Base-by-base conservation (phyloP, 2,113 vertebrate genomes). In the Ptychochromis oligacanthus region DNA sequence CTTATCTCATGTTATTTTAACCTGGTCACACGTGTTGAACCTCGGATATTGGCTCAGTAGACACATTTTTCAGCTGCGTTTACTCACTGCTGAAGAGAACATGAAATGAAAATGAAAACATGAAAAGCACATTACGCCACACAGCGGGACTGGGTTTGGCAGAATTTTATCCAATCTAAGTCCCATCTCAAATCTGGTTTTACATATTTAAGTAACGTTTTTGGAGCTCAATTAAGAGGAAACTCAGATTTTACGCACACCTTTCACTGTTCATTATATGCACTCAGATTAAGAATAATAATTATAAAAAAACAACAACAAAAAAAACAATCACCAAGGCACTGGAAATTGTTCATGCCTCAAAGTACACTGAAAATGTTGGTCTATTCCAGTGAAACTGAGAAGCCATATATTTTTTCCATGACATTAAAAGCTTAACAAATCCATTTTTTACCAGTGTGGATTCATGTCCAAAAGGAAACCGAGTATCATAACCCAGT, bases 21-120 rank as follows among this genome's bases (percentile, higher is more conserved):
- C 92, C 93, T 92, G 91, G 93, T 93, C 93, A 92, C 91, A 89
- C 86, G 81, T 92, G 91, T 87, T 93, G 87, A 83, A 84, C 77
- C 75, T 77, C 43, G 72, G 56, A 81, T 76, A 34, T 58, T 89
- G 87, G 88, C 92, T 90, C 83, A 34, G 49, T 6, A 20, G 60
- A 88, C 28, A 61, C 62, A 92, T 83, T 80, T 92, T 88, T 88
- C 80, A 43, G 76, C 52, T 61, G 80, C 77, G 10, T 67, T 26
- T 62, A 34, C 79, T 61, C 60, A 64, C 43, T 11, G 54, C 43
- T 59, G 52, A 74, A 77, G 82, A 56, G n/a, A 59, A 43, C 15
- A 31, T 18, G 10, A 14, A 28, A 43, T 58, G 5, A 49, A n/a
- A 22, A 20, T 7, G 26, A 72, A 72, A 72, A 52, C 43, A 31